Percentiles rank a stretch among this genome's conserved stretches.
Conservation (phyloP, 2,888 invertebrate species). For the Merodon equestris region DNA sequence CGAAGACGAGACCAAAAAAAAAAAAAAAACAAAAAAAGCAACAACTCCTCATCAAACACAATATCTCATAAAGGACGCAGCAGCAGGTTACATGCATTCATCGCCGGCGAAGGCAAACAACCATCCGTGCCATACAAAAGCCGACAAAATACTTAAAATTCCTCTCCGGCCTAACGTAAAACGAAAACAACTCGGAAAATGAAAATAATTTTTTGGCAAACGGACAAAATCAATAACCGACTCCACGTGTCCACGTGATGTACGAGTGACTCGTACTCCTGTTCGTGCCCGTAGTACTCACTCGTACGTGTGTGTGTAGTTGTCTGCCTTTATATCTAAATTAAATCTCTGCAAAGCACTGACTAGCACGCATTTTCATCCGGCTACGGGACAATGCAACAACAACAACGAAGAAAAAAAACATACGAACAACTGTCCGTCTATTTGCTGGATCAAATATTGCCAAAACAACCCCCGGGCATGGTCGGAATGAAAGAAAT, state of each 20-base stretch:
- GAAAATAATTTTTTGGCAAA: slow-evolving; percentile 59
- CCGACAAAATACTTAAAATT: slow-evolving; percentile 53
- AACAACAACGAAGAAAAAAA: slow-evolving; percentile 6
- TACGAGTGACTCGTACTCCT: background rate
- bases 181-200: slow-evolving; percentile 12
- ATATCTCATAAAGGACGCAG: slow-evolving; percentile 36
- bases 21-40: slow-evolving; percentile 17
- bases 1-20: slow-evolving; percentile 12
- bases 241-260: slow-evolving; percentile 57
- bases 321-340: slow-evolving; percentile 64
- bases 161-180: slow-evolving; percentile 19
- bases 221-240: slow-evolving; percentile 63
- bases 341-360: slow-evolving; percentile 63
- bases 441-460: slow-evolving; percentile 49
- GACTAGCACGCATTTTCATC: slow-evolving; percentile 61
- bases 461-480: slow-evolving; percentile 59
- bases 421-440: slow-evolving; percentile 42
- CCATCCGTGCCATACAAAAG: slow-evolving; percentile 40
- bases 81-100: slow-evolving; percentile 31
- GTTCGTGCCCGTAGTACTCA: no score
- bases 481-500: slow-evolving; percentile 41
- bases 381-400: slow-evolving; percentile 40
- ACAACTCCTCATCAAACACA: slow-evolving; percentile 13
- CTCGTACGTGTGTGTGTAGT: slow-evolving; percentile 29
- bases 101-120: slow-evolving; percentile 37